Percentiles rank a stretch among this genome's conserved stretches.
phyloP scores from a whole-genome alignment of 2,113 vertebrate genomes.

The Alligator sinensis region DNA sequence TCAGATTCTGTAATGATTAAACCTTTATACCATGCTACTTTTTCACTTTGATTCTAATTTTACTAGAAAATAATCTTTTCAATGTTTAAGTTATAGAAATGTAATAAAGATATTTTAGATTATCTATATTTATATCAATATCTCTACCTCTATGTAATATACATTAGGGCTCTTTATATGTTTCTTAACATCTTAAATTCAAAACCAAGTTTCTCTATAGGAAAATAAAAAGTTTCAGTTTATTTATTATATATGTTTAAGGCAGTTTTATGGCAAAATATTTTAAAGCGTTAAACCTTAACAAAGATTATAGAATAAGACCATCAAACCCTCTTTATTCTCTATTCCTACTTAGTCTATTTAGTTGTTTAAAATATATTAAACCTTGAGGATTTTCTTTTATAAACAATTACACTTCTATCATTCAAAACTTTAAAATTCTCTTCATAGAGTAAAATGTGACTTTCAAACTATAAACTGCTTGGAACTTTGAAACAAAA shows the following conservation, averaged over 20 bases:
- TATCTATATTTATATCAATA: not conserved
- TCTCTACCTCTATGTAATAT: not conserved
- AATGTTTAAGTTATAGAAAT: not conserved
- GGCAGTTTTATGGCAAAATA: not conserved
- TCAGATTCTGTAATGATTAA: constrained; percentile 18
- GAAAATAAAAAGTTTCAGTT: not conserved
- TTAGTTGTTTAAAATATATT: not conserved
- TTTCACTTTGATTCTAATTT: constrained; percentile 17
- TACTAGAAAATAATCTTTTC: not conserved
- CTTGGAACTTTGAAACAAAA: not conserved
- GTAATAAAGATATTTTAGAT: not conserved
- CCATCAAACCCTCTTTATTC: not conserved
- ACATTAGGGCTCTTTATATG: not conserved
- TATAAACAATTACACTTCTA: not conserved
- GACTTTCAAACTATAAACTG: not conserved
- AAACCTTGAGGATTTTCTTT: not conserved
- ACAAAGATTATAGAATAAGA: not conserved
- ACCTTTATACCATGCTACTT: not conserved
- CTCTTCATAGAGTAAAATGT: not conserved
- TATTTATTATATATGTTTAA: not conserved
- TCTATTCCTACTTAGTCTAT: not conserved
- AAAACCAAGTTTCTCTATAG: not conserved
- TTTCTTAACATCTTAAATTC: not conserved
- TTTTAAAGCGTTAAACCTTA: not conserved
- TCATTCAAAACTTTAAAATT: not conserved